A percentile compares a stretch with the other conserved stretches of the same genome.
These are phyloP conservation scores for Lithophane semibrunnea DNA, from an alignment of 2,888 invertebrate species.

Conservation along the genomic window DNA sequence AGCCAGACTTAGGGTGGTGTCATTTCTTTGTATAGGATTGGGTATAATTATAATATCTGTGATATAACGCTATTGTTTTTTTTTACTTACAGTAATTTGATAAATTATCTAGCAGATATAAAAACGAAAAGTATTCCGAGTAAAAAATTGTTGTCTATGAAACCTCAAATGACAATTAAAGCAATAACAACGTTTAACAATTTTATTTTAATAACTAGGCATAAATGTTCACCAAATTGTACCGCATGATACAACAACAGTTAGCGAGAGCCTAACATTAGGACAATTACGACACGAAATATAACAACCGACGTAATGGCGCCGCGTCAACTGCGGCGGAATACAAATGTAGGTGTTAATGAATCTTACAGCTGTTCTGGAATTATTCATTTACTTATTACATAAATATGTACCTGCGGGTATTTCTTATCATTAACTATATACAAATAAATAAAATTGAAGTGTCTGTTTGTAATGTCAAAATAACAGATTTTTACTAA, in stretches of 20 bases:
- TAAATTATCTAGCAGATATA: not conserved
- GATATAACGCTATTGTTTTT: not conserved
- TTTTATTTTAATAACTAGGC: not conserved
- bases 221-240: not conserved
- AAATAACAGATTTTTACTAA: no score
- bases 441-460: no score
- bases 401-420: not conserved
- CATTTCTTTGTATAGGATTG: no score
- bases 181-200: not conserved
- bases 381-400: constrained; percentile 13
- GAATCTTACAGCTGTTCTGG: not conserved
- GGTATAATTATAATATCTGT: no score
- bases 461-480: no score
- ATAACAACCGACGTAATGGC: constrained; percentile 16
- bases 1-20: no score
- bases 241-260: not conserved
- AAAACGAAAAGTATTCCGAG: not conserved
- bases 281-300: constrained; percentile 12
- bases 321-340: not conserved
- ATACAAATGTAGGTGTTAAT: constrained; percentile 5
- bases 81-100: not conserved
- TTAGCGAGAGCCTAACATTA: constrained; percentile 15
- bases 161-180: not conserved
- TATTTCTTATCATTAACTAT: not conserved
- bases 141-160: not conserved